These are phyloP conservation scores for Apodemus agrarius DNA, from an alignment of 2,797 vertebrate species.

Conservation along the genomic window DNA sequence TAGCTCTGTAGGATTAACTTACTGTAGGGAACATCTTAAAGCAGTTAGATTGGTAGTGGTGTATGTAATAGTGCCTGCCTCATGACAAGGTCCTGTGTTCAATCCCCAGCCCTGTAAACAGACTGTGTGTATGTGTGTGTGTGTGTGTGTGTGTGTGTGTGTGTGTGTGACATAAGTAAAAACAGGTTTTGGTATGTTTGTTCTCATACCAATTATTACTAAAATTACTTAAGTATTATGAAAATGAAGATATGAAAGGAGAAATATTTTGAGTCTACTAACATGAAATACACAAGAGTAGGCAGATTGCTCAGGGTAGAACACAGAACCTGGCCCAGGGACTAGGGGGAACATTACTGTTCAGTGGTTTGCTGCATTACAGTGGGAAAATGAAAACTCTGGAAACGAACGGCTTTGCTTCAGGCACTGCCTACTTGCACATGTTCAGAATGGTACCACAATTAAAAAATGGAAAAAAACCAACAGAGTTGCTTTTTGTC, in stretches of 20 bases:
- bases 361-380: neutral
- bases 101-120: neutral
- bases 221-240: constrained; percentile 20
- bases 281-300: neutral
- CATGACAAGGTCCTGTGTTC: neutral
- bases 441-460: neutral
- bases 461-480: neutral
- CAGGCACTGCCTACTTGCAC: neutral
- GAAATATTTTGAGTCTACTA: neutral
- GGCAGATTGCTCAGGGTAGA: neutral
- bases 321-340: neutral
- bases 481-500: too few relatives aligned
- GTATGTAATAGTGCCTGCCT: neutral
- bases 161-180: neutral
- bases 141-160: neutral
- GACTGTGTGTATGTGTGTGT: neutral
- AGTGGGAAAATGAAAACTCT: neutral
- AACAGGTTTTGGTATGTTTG: neutral
- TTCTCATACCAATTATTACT: constrained; percentile 2
- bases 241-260: neutral
- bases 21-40: neutral
- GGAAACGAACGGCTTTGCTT: neutral
- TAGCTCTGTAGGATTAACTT: neutral
- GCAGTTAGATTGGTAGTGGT: neutral
- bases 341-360: neutral